Base-by-base conservation (phyloP, 1,140 invertebrate genomes). In the Drosophila trapezifrons region DNA sequence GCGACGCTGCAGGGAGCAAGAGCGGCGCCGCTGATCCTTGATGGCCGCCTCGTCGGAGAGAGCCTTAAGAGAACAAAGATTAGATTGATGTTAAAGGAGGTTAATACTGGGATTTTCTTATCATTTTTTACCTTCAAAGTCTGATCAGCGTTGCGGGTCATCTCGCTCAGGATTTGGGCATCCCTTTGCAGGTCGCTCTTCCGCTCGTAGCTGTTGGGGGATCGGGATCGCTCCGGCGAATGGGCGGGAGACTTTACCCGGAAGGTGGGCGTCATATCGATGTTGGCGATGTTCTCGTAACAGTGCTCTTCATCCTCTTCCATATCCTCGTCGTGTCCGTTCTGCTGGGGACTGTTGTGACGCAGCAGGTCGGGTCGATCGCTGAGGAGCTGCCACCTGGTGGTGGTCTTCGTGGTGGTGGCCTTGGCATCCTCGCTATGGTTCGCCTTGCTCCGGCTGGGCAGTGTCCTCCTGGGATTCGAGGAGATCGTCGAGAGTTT, bases 61-160 rank as follows among this genome's bases (percentile, higher is more conserved):
- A 18, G 91, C 83, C 91, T 92, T 6, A 1, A 4, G 2, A 8
- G 49, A 55, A 1, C 4, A n/a, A 10, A 49, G 9, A 7, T 55
- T 1, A 2, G 6, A 7, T 10, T 29, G 40, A 43, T 43, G 4
- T 12, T 4, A 35, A 18, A 12, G n/a, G 3, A 9, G 35, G 6
- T 52, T 52, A 9, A 4, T 9, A 18, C 5, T 17, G 0, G 9
- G 7, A 15, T 37, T 13, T 37, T 8, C 17, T 18, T 15, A 1
- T 38, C 13, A n/a, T 10, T 56, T 9, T n/a, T 25, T 22, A 92
- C 91, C 79, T 90, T 92, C 90, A 92, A 59, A 75, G 91, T 91
- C 56, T 91, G 84, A 80, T 92, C 90, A 76, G 91, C 91, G 58
- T 84, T 89, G 35, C 90, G 76, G 7, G 85, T 92, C 91, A 92